Evolutionary conservation across 2,888 invertebrate genomes (phyloP).

Genomic region (Camponotus fellah): DNA sequence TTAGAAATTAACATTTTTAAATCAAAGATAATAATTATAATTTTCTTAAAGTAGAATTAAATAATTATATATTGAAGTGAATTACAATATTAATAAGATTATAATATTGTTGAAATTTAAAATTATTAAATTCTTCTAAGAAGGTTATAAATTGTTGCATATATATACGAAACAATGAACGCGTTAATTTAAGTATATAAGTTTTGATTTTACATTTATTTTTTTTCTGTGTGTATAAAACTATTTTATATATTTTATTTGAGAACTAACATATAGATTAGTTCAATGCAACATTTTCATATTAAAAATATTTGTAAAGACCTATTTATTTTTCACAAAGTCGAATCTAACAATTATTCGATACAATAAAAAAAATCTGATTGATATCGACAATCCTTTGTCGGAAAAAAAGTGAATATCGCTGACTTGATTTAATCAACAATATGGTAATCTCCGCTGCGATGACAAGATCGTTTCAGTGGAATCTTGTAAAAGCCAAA

Average conservation of each 20-base stretch:
- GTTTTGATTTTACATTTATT: no score
- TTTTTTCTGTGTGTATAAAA: neutral
- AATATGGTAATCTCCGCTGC: conserved; percentile 49
- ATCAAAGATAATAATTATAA: no score
- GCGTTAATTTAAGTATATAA: no score
- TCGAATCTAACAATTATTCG: neutral
- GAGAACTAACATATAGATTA: neutral
- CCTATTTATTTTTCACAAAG: neutral
- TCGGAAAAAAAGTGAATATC: conserved; percentile 25
- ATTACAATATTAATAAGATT: no score
- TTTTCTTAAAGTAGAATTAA: no score
- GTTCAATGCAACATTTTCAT: neutral
- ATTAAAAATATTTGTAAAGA: neutral
- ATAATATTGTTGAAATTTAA: no score
- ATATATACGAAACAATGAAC: no score
- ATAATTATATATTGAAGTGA: no score
- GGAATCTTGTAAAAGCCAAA: conserved; percentile 50
- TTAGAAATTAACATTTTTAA: no score
- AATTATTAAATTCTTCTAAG: no score
- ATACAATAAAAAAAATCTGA: neutral
- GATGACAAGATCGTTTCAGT: conserved; percentile 49
- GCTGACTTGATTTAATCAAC: conserved; percentile 48
- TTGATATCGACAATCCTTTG: neutral
- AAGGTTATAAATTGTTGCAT: no score
- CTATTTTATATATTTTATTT: conserved; percentile 19